Evolutionary conservation across 2,113 vertebrate species (phyloP).

Genomic region (Myanophis thanlyinensis): DNA sequence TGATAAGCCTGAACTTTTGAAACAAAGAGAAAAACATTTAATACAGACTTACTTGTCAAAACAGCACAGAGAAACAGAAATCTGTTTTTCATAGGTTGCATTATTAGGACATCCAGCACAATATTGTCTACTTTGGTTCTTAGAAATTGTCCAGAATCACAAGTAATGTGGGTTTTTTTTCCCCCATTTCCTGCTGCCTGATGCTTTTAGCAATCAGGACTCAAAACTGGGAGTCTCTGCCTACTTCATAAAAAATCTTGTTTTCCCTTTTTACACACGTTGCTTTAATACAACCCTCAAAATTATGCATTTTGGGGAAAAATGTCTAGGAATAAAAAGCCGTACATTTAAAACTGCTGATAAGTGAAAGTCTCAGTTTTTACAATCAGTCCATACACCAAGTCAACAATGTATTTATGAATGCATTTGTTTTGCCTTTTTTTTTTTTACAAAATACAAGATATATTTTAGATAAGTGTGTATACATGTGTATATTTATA

Average conservation of each 20-base stretch:
- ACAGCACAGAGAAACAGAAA: constrained; percentile 4
- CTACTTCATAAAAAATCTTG: background rate
- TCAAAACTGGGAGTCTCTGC: background rate
- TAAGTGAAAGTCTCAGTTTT: background rate
- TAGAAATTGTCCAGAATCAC: background rate
- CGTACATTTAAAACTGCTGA: background rate
- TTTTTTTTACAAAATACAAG: background rate
- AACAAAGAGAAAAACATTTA: constrained; percentile 9
- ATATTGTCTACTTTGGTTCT: background rate
- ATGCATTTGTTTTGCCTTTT: background rate
- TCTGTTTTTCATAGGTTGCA: background rate
- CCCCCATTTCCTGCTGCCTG: background rate
- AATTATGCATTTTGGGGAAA: background rate
- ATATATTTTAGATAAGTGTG: background rate
- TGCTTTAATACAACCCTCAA: background rate
- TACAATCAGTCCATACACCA: background rate
- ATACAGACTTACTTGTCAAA: constrained; percentile 7
- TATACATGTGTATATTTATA: background rate
- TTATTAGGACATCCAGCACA: background rate
- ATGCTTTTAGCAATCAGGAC: background rate
- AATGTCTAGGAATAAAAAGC: background rate
- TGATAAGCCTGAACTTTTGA: constrained; percentile 31
- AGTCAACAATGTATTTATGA: background rate
- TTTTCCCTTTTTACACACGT: background rate
- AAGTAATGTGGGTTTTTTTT: background rate